A percentile compares a stretch with the other conserved stretches of the same genome.
These are phyloP conservation scores for Scaptomyza cyrtandrae DNA, from an alignment of 2,888 invertebrate genomes.

Conservation along the genomic window DNA sequence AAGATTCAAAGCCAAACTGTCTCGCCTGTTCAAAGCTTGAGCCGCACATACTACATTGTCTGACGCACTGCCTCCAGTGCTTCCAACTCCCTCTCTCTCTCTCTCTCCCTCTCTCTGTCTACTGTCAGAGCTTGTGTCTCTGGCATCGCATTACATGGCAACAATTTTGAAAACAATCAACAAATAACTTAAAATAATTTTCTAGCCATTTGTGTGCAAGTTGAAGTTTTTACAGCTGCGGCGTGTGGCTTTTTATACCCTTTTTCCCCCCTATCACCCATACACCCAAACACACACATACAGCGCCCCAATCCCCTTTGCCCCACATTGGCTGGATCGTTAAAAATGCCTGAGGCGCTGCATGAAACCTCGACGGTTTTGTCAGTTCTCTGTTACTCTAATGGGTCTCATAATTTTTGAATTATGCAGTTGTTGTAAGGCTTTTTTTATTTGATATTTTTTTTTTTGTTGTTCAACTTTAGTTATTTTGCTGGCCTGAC, in stretches of 20 bases:
- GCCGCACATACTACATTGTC: slow-evolving; percentile 56
- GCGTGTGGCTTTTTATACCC: slow-evolving; percentile 57
- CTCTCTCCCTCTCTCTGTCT: background rate
- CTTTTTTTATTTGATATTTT: slow-evolving; percentile 17
- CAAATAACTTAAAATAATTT: slow-evolving; percentile 74
- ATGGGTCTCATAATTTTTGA: slow-evolving; percentile 73
- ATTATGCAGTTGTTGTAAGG: slow-evolving; percentile 66
- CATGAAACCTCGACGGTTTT: slow-evolving; percentile 56
- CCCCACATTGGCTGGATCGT: slow-evolving; percentile 48
- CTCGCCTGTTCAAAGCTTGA: slow-evolving; percentile 57
- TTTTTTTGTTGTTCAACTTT: slow-evolving; percentile 8
- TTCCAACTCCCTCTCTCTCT: slow-evolving; percentile 1
- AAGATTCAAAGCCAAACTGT: slow-evolving; percentile 52
- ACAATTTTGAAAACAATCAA: slow-evolving; percentile 74
- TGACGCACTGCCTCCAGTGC: slow-evolving; percentile 50
- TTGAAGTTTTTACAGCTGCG: slow-evolving; percentile 68
- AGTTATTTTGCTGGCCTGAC: slow-evolving; percentile 60
- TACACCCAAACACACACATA: slow-evolving; percentile 1
- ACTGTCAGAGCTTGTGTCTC: slow-evolving; percentile 5
- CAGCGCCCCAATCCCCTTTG: slow-evolving; percentile 17
- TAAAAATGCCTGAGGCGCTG: slow-evolving; percentile 45
- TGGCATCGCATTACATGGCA: slow-evolving; percentile 70
- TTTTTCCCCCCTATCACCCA: background rate
- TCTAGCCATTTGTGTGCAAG: slow-evolving; percentile 70
- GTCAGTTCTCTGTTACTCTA: slow-evolving; percentile 62